phyloP scores from a whole-genome alignment of 2,797 vertebrate genomes.

The Meriones psammophilus region DNA sequence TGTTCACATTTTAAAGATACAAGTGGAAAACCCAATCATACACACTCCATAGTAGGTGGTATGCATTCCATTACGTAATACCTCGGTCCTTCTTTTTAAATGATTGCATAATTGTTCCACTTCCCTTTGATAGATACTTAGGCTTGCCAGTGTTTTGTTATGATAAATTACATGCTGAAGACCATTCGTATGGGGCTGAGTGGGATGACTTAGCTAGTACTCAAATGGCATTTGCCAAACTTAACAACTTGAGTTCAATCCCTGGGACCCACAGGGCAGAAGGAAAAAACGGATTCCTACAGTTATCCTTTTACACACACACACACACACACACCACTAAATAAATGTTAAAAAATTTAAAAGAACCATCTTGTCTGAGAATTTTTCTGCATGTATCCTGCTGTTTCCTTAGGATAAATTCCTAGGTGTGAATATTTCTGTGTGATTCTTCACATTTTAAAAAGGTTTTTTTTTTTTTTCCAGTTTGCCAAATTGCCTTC shows the following conservation, averaged over 20 bases:
- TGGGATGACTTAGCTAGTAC: background rate
- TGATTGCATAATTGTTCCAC: background rate
- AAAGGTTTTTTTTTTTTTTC: conserved; percentile 26
- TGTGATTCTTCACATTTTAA: conserved; percentile 48
- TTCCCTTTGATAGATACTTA: conserved; percentile 40
- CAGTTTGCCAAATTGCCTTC: conserved; percentile 69
- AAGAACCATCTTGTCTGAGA: background rate
- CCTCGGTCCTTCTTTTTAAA: conserved; percentile 26
- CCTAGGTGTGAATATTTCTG: conserved; percentile 56
- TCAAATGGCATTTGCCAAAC: background rate
- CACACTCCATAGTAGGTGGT: background rate
- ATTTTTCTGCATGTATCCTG: conserved; percentile 36
- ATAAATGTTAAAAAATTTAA: background rate
- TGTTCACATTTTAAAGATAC: conserved; percentile 11
- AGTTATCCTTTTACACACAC: background rate
- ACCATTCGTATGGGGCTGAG: background rate
- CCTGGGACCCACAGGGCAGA: background rate
- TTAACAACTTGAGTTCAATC: background rate
- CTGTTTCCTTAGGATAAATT: conserved; percentile 61
- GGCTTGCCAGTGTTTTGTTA: conserved; percentile 24
- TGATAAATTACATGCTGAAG: background rate
- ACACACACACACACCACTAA: background rate
- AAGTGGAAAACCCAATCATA: conserved; percentile 15
- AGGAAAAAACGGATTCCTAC: background rate
- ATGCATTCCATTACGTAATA: background rate